Conservation (phyloP, 2,797 vertebrate species). For the Centroberyx gerrardi region DNA sequence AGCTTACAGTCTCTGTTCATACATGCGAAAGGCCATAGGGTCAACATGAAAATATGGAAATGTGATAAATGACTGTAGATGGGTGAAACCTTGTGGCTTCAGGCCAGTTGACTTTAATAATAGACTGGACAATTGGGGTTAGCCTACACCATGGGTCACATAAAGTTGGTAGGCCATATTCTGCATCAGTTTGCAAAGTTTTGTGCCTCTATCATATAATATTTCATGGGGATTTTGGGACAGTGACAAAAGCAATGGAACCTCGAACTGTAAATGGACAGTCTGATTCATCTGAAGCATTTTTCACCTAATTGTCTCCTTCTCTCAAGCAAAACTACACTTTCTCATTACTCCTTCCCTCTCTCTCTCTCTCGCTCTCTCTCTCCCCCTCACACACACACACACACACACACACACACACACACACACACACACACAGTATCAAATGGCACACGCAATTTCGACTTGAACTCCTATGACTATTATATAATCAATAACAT, state of each 20-base stretch:
- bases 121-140: too few species aligned
- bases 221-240: too few species aligned
- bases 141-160: too few species aligned
- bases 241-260: too few species aligned
- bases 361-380: not conserved
- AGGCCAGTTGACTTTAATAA: too few species aligned
- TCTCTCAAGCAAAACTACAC: conserved; percentile 1
- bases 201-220: too few species aligned
- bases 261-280: too few species aligned
- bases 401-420: conserved; percentile 9
- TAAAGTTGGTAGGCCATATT: too few species aligned
- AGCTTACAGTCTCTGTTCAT: conserved; percentile 3
- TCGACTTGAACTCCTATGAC: not conserved
- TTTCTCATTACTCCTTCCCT: not conserved
- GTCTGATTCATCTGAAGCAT: too few species aligned
- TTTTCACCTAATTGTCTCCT: too few species aligned
- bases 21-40: not conserved
- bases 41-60: not conserved
- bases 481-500: conserved; percentile 51
- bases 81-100: not conserved
- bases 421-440: conserved; percentile 1
- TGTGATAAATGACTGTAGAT: not conserved
- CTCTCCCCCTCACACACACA: too few species aligned
- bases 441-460: conserved; percentile 12
- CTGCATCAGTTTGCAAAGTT: too few species aligned